phyloP scores from a whole-genome alignment of 92 coral and sea anemone genomes.

The Meandrina meandrites region DNA sequence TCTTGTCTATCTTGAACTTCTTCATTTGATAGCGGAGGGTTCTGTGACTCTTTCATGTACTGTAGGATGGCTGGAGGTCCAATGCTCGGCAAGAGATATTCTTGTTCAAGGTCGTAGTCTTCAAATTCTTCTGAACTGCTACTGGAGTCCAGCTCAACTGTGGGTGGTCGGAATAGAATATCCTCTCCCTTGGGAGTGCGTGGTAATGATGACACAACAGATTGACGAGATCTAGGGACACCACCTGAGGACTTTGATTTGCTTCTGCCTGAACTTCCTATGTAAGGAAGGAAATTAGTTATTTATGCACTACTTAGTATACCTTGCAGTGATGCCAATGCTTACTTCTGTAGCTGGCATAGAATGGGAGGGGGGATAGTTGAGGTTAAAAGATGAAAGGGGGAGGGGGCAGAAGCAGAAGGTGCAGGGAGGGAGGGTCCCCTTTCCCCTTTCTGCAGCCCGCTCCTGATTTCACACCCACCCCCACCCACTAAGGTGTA shows the following conservation, averaged over 20 bases:
- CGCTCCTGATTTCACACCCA: too few relatives aligned
- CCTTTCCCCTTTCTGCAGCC: too few relatives aligned
- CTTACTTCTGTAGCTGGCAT: too few relatives aligned
- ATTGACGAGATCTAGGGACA: constrained; percentile 61
- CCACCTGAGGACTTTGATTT: constrained; percentile 50
- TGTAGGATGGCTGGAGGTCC: constrained; percentile 99
- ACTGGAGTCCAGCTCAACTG: constrained; percentile 82
- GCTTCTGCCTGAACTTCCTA: constrained; percentile 46
- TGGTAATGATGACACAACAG: constrained; percentile 63
- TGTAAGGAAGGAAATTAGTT: neutral
- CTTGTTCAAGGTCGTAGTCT: constrained; percentile 56
- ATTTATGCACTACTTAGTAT: too few relatives aligned
- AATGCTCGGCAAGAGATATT: constrained; percentile 84
- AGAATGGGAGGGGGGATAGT: too few relatives aligned
- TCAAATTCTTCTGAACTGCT: constrained; percentile 85
- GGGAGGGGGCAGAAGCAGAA: too few relatives aligned
- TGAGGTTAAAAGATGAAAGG: too few relatives aligned
- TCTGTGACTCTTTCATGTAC: constrained; percentile 90
- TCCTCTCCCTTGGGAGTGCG: constrained; percentile 73
- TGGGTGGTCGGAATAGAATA: constrained; percentile 79
- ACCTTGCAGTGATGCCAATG: too few relatives aligned
- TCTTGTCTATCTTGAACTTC: constrained; percentile 56
- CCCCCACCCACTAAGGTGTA: too few relatives aligned
- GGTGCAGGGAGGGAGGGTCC: too few relatives aligned
- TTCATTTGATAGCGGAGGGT: constrained; percentile 79